Evolutionary conservation across 2,113 vertebrate genomes (phyloP).

Genomic region (Fukomys damarensis): DNA sequence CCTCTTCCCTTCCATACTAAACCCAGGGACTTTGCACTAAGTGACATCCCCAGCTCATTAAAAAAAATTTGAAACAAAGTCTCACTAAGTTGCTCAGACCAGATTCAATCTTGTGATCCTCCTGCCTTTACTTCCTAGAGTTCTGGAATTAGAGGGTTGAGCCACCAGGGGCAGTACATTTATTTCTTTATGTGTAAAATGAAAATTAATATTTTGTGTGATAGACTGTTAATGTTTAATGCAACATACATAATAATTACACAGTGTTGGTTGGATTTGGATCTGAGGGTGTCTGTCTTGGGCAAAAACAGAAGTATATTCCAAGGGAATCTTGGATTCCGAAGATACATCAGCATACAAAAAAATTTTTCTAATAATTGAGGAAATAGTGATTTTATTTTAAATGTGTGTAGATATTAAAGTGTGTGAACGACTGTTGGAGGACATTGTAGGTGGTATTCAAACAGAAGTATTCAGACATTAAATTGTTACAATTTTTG

Average conservation of each 20-base stretch:
- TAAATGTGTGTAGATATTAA: neutral
- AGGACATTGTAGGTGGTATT: neutral
- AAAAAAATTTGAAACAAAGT: neutral
- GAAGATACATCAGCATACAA: neutral
- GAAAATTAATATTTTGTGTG: constrained; percentile 46
- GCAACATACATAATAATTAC: neutral
- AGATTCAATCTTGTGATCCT: neutral
- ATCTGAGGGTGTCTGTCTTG: neutral
- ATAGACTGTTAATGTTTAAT: constrained; percentile 4
- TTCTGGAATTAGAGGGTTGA: neutral
- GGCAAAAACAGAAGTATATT: constrained; percentile 30
- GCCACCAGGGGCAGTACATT: neutral
- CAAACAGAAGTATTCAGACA: neutral
- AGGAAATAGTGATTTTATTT: constrained; percentile 48
- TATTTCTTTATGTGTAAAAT: constrained; percentile 44
- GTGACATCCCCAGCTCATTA: neutral
- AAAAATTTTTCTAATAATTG: constrained; percentile 53
- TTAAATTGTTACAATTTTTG: constrained; percentile 3
- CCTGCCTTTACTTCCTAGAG: neutral
- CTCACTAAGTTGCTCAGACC: neutral
- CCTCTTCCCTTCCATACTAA: neutral
- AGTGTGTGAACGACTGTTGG: neutral
- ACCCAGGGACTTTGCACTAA: neutral
- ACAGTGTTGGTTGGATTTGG: neutral
- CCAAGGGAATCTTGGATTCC: constrained; percentile 12